phyloP scores from a whole-genome alignment of 2,113 vertebrate genomes.

The Ranitomeya imitator region DNA sequence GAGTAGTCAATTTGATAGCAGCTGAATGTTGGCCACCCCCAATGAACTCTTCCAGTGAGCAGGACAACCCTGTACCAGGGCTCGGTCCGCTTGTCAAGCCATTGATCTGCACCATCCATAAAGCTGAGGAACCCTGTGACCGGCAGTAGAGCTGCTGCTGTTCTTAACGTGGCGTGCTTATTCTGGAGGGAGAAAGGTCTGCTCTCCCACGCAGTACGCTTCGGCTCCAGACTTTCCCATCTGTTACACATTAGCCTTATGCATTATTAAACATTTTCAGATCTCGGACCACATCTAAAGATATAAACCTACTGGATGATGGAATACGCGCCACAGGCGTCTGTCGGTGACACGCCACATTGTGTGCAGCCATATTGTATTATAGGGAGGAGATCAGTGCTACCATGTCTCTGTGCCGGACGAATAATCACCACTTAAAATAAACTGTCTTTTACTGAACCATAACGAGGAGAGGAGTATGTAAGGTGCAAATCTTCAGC shows the following conservation, averaged over 20 bases:
- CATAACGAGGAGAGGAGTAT: no score
- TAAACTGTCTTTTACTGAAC: no score
- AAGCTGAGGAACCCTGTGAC: not conserved
- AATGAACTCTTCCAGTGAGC: not conserved
- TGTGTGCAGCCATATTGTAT: not conserved
- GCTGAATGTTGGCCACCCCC: not conserved
- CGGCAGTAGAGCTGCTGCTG: not conserved
- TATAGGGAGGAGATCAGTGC: no score
- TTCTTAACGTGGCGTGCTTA: not conserved
- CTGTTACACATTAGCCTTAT: conserved; percentile 28
- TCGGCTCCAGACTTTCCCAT: conserved; percentile 6
- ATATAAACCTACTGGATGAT: not conserved
- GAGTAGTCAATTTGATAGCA: not conserved
- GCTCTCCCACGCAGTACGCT: conserved; percentile 9
- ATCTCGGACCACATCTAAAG: conserved; percentile 21
- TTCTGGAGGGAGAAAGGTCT: conserved; percentile 8
- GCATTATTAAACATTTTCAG: conserved; percentile 39
- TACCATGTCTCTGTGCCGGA: not conserved
- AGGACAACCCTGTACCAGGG: not conserved
- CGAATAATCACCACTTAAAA: not conserved
- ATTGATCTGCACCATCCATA: not conserved
- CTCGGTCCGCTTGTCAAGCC: not conserved
- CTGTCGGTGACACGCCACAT: not conserved
- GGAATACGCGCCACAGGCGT: not conserved
- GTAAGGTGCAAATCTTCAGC: no score